These are phyloP conservation scores for Clarias macrocephalus DNA, from an alignment of 2,113 vertebrate species.

Conservation along the genomic window DNA sequence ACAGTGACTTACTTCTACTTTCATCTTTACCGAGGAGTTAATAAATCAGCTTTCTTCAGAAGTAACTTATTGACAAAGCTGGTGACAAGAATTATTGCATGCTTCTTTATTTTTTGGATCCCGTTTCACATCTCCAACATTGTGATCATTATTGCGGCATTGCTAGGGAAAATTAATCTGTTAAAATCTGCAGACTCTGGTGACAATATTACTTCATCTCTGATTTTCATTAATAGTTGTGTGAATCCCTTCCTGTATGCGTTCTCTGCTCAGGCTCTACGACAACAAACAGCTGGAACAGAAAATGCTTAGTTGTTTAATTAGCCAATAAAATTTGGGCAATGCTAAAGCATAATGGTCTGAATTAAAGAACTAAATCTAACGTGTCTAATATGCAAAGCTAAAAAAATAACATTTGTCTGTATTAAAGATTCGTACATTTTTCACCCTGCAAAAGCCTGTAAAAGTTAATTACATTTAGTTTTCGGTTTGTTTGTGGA, in stretches of 20 bases:
- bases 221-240: conserved; percentile 70
- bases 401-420: background rate
- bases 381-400: background rate
- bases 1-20: conserved; percentile 66
- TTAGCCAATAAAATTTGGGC: background rate
- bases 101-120: conserved; percentile 67
- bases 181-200: conserved; percentile 34
- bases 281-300: background rate
- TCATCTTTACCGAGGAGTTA: conserved; percentile 64
- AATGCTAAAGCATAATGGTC: background rate
- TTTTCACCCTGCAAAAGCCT: background rate
- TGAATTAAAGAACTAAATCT: background rate
- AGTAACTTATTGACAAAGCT: conserved; percentile 55
- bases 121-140: conserved; percentile 63
- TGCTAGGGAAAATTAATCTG: conserved; percentile 44
- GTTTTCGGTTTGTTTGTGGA: background rate
- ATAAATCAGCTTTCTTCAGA: conserved; percentile 56
- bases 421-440: background rate
- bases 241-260: conserved; percentile 75
- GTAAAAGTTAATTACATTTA: conserved; percentile 33
- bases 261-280: conserved; percentile 57
- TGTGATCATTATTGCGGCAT: conserved; percentile 50
- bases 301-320: background rate
- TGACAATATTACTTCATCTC: conserved; percentile 58
- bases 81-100: conserved; percentile 64